Evolutionary conservation across 2,888 invertebrate species (phyloP), one percentile per base, ranked within the genome.

Genomic region (Portevinia maculata): DNA sequence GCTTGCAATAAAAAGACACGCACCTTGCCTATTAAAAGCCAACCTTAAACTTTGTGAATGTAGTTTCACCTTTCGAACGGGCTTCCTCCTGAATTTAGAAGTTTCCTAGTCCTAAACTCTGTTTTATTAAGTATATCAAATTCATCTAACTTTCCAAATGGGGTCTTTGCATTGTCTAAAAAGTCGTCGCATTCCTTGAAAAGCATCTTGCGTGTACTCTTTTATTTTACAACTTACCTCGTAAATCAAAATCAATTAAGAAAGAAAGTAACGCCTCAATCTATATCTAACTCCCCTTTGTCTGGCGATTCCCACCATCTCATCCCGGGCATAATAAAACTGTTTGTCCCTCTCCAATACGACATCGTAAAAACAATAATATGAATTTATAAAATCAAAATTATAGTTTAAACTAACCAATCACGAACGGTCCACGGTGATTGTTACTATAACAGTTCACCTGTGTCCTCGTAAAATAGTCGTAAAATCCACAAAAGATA

Each of bases 241-340:
- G 59, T 81, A 75, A 81, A 81, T 81, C 79, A 81, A 81, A 48
- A 59, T 81, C 79, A 81, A 81, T 81, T 81, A 75, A 30, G 39
- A 75, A 64, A 37, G n/a, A 67, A 57, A 41, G 55, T 44, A 46
- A 62, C 39, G 57, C 41, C 70, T 73, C 53, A 55, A 57, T 64
- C 57, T 59, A 15, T 44, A 8, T 37, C 24, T n/a, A 64, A 44
- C 69, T 57, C 70, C 57, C 57, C 55, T 75, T 70, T 79, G 39
- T 62, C 19, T 67, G 71, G 53, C 44, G 69, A 62, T 81, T 81
- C 75, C 74, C 79, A 81, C 46, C 57, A 59, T 64, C 28, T 24
- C 57, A 28, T 4, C 46, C 46, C 15, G 21, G 15, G 64, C 59
- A 74, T 70, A 69, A 70, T 81, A 81, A 81, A 75, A 62, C 75